Conservation (phyloP, 2,888 invertebrate genomes). For the Drosophila bunnanda region DNA sequence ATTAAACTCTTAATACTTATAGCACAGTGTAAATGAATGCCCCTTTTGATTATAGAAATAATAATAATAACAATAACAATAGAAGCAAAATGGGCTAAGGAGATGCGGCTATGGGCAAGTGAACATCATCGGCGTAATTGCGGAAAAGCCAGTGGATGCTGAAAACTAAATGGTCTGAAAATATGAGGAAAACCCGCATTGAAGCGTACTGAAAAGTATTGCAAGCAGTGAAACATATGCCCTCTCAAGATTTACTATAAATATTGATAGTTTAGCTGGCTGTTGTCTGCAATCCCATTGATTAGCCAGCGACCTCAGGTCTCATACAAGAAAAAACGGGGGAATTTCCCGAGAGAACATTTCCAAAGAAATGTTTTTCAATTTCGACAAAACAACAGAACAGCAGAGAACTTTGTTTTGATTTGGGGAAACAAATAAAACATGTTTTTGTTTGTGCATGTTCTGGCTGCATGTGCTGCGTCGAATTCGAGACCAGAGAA, state of each 20-base stretch:
- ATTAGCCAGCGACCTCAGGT: conserved; percentile 36
- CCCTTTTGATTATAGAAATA: conserved; percentile 31
- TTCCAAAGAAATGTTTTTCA: conserved; percentile 57
- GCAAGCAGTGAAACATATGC: conserved; percentile 16
- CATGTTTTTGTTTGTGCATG: conserved; percentile 46
- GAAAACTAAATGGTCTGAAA: conserved; percentile 27
- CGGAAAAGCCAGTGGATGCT: conserved; percentile 39
- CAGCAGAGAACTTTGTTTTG: conserved; percentile 17
- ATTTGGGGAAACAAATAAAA: conserved; percentile 43
- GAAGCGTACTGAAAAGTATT: conserved; percentile 12
- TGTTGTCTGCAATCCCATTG: conserved; percentile 49
- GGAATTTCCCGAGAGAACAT: conserved; percentile 41
- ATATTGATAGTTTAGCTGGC: conserved; percentile 22
- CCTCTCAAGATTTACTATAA: conserved; percentile 26
- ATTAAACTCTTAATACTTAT: neutral
- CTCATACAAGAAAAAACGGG: conserved; percentile 30
- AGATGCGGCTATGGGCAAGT: conserved; percentile 21
- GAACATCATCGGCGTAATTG: conserved; percentile 38
- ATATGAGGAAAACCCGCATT: conserved; percentile 27
- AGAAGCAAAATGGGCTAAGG: conserved; percentile 14
- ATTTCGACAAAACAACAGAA: conserved; percentile 44
- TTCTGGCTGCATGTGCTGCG: conserved; percentile 30
- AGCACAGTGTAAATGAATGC: neutral
- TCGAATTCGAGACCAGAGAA: conserved; percentile 20
- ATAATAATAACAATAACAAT: conserved; percentile 40